phyloP scores from a whole-genome alignment of 2,113 vertebrate species.

The Cryptoleucopteryx plumbea region DNA sequence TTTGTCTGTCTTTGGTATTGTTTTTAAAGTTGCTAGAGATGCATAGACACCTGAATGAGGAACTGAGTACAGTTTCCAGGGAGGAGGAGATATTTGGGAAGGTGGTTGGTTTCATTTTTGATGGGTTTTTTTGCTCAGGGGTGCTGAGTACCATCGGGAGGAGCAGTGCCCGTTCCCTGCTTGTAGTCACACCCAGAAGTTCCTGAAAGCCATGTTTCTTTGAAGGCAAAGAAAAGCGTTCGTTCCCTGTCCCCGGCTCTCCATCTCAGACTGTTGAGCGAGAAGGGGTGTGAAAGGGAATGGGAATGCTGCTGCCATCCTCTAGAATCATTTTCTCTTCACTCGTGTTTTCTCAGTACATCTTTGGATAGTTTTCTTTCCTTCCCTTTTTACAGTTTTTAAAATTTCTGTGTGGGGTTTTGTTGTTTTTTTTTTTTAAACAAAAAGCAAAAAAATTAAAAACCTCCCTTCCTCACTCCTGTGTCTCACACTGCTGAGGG shows the following conservation, averaged over 20 bases:
- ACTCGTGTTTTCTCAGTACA: not conserved
- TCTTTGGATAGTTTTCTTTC: conserved; percentile 44
- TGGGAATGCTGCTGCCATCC: not conserved
- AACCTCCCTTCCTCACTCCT: not conserved
- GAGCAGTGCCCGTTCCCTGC: not conserved
- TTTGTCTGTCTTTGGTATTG: conserved; percentile 88
- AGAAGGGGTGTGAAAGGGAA: not conserved
- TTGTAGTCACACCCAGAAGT: not conserved
- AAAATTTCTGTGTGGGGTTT: not conserved
- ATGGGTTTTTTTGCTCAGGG: not conserved
- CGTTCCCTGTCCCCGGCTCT: not conserved
- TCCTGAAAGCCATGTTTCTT: not conserved
- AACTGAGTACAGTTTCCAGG: not conserved
- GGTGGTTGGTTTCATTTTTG: not conserved
- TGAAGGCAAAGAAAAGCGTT: not conserved
- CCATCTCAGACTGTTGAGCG: accelerated
- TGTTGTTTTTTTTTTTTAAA: not conserved
- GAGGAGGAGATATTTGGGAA: not conserved
- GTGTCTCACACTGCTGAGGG: not conserved
- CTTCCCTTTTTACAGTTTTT: not conserved
- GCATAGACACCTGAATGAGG: conserved; percentile 87
- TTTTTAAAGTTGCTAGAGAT: conserved; percentile 82
- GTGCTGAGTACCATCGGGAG: not conserved
- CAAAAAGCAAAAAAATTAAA: not conserved
- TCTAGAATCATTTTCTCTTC: not conserved